phyloP scores from a whole-genome alignment of 2,888 invertebrate species.

The Thumatha senex region DNA sequence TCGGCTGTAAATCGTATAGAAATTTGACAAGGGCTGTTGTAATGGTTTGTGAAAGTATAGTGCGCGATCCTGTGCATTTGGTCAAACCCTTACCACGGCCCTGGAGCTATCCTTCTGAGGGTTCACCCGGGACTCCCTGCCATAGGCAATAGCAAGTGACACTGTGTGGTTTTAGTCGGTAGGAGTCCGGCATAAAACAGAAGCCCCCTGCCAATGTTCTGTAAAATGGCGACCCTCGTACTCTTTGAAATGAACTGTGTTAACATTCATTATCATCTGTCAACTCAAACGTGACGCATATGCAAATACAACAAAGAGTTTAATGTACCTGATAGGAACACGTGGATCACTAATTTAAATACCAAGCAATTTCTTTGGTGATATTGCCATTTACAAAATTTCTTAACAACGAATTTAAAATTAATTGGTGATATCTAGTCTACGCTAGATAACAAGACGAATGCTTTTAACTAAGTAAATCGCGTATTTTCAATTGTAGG shows the following conservation, averaged over 20 bases:
- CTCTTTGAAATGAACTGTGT: constrained; percentile 9
- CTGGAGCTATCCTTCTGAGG: no score
- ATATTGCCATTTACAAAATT: not conserved
- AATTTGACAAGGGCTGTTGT: not conserved
- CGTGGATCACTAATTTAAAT: constrained; percentile 25
- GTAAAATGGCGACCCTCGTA: no score
- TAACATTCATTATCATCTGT: constrained; percentile 46
- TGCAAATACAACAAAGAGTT: constrained; percentile 29
- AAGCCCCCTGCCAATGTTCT: no score
- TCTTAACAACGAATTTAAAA: not conserved
- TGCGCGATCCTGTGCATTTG: no score
- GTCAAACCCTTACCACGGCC: no score
- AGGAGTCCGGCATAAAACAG: no score
- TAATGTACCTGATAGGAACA: constrained; percentile 30
- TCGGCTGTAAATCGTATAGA: not conserved
- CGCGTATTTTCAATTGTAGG: not conserved
- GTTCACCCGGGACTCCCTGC: no score
- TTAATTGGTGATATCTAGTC: not conserved
- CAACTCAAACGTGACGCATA: constrained; percentile 49
- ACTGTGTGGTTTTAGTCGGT: no score
- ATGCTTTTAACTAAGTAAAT: not conserved
- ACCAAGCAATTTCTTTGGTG: constrained; percentile 9
- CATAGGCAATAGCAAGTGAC: no score
- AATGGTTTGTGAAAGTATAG: no score
- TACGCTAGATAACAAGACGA: not conserved